A percentile compares a stretch with the other conserved stretches of the same genome.
phyloP scores from a whole-genome alignment of 2,888 invertebrate species.

The Chloroclysta siterata region DNA sequence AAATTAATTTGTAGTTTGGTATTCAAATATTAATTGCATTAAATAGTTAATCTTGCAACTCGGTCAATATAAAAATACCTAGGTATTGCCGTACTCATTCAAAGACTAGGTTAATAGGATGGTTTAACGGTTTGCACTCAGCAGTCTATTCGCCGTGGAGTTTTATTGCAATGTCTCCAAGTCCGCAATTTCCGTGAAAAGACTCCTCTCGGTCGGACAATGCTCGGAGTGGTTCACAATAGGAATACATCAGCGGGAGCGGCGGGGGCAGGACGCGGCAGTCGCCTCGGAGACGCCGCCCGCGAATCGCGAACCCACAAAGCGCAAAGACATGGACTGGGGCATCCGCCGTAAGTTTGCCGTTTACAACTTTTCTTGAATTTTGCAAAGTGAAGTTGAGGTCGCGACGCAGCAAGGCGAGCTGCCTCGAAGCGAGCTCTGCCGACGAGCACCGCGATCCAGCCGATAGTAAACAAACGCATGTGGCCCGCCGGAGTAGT shows the following conservation, averaged over 20 bases:
- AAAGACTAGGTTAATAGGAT: conserved; percentile 40
- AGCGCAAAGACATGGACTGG: conserved; percentile 78
- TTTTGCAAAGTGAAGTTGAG: conserved; percentile 15
- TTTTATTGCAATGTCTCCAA: conserved; percentile 43
- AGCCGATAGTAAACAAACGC: conserved; percentile 83
- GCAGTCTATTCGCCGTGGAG: conserved; percentile 37
- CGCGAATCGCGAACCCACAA: conserved; percentile 63
- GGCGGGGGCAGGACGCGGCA: conserved; percentile 80
- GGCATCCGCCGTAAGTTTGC: conserved; percentile 82
- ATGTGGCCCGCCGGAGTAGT: conserved; percentile 77
- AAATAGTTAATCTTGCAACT: neutral
- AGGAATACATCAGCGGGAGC: conserved; percentile 63
- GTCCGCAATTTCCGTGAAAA: conserved; percentile 55
- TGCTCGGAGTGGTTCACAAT: conserved; percentile 63
- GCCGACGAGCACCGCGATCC: conserved; percentile 56
- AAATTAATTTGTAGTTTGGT: neutral
- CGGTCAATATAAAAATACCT: neutral
- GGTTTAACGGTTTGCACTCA: conserved; percentile 36
- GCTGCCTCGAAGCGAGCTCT: conserved; percentile 46
- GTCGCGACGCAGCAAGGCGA: conserved; percentile 26
- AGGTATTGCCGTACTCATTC: conserved; percentile 4
- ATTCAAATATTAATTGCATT: neutral
- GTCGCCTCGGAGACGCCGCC: conserved; percentile 77
- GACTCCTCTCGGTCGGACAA: conserved; percentile 60
- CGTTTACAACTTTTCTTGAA: conserved; percentile 54